These are phyloP conservation scores for Apeltes quadracus DNA, from an alignment of 2,113 vertebrate genomes.

Conservation along the genomic window DNA sequence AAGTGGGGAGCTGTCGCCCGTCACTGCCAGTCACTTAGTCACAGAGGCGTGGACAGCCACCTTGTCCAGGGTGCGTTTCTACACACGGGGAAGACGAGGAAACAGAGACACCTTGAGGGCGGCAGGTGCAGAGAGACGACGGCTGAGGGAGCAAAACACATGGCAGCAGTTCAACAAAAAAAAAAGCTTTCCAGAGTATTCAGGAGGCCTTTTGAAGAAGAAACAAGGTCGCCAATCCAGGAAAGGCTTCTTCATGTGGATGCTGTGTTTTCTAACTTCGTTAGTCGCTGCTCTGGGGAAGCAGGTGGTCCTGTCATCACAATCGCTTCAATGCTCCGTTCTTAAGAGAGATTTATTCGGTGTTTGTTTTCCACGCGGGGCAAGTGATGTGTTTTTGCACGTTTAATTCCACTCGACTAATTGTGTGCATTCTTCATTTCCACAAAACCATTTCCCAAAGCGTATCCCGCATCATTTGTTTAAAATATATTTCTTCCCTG, in stretches of 20 bases:
- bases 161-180: slow-evolving; percentile 11
- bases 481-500: background rate
- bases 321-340: background rate
- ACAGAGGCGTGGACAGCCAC: slow-evolving; percentile 62
- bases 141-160: slow-evolving; percentile 17
- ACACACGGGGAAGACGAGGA: slow-evolving; percentile 41
- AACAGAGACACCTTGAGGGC: slow-evolving; percentile 21
- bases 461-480: background rate
- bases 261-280: background rate
- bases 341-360: background rate
- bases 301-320: background rate
- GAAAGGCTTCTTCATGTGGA: background rate
- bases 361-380: background rate
- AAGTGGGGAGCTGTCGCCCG: slow-evolving; percentile 48
- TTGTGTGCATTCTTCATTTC: slow-evolving; percentile 4
- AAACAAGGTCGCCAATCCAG: background rate
- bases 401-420: slow-evolving; percentile 14
- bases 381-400: background rate
- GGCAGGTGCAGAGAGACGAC: background rate
- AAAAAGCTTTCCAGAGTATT: slow-evolving; percentile 12
- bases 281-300: background rate
- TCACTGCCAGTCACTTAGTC: slow-evolving; percentile 65
- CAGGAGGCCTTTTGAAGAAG: slow-evolving; percentile 5
- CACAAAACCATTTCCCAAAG: slow-evolving; percentile 5
- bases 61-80: slow-evolving; percentile 40